Evolutionary conservation across 1,140 invertebrate genomes (phyloP).

Genomic region (Sitobion miscanthi): DNA sequence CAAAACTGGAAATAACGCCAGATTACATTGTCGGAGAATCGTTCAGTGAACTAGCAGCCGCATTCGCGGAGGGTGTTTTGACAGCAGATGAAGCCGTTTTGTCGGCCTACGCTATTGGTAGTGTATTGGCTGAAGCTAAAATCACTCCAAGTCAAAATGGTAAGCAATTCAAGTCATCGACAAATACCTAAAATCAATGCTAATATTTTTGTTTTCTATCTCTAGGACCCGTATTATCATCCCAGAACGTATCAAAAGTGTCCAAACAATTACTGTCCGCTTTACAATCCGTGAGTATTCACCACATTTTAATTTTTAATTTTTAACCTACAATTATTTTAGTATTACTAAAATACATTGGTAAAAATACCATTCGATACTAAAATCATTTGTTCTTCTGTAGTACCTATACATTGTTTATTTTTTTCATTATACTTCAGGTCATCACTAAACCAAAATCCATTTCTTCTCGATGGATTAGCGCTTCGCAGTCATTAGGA

Average conservation of each 20-base stretch:
- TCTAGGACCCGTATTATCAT: background rate
- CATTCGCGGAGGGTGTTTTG: conserved; percentile 85
- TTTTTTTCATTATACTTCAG: conserved; percentile 59
- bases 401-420: too few species aligned
- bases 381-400: too few species aligned
- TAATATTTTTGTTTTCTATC: background rate
- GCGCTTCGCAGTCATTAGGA: conserved; percentile 65
- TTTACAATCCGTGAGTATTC: conserved; percentile 31
- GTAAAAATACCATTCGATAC: too few species aligned
- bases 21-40: conserved; percentile 88
- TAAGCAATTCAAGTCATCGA: background rate
- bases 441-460: conserved; percentile 65
- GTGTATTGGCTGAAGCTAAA: conserved; percentile 60
- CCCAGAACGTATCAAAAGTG: background rate
- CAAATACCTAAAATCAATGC: background rate
- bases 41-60: conserved; percentile 85
- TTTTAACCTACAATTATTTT: too few species aligned
- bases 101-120: conserved; percentile 72
- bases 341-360: too few species aligned
- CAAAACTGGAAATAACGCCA: conserved; percentile 71
- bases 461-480: conserved; percentile 69
- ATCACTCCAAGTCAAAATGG: background rate
- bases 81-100: conserved; percentile 84
- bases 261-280: conserved; percentile 35
- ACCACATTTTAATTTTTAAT: too few species aligned